Evolutionary conservation across 2,888 invertebrate genomes (phyloP).

Genomic region (Cerastis leucographa): DNA sequence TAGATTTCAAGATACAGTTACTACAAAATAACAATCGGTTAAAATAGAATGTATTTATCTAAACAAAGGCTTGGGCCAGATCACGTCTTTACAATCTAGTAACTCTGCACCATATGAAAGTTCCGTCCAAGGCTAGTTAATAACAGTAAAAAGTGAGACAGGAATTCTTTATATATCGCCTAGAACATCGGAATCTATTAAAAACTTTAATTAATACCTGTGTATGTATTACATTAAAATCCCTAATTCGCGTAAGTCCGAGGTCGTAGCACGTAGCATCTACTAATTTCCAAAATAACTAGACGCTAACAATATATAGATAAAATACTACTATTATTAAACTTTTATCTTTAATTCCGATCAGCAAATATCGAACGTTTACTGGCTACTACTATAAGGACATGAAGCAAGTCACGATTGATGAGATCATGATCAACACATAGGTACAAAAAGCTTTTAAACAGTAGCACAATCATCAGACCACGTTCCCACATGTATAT

Average conservation of each 20-base stretch:
- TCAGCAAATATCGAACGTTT: constrained; percentile 45
- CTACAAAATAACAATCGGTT: constrained; percentile 16
- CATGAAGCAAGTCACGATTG: constrained; percentile 45
- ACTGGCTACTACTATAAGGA: constrained; percentile 14
- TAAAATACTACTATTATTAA: constrained; percentile 6
- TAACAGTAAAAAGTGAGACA: constrained; percentile 24
- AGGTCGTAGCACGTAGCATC: neutral
- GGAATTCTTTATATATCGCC: constrained; percentile 1
- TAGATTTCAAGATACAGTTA: constrained; percentile 1
- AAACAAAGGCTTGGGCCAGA: constrained; percentile 34
- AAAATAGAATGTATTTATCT: constrained; percentile 46
- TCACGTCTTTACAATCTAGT: constrained; percentile 26
- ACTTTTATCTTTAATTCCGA: constrained; percentile 28
- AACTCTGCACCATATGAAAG: constrained; percentile 15
- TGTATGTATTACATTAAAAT: neutral
- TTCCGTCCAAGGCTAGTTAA: constrained; percentile 15
- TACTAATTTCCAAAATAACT: neutral
- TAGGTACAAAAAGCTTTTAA: constrained; percentile 50
- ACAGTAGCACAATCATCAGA: constrained; percentile 49
- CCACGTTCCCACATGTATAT: constrained; percentile 58
- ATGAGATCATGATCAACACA: constrained; percentile 51
- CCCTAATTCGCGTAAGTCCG: neutral
- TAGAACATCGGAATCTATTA: neutral
- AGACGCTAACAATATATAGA: neutral
- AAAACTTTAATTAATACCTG: neutral